Evolutionary conservation across 2,797 vertebrate genomes (phyloP).

Genomic region (Silurus lanzhouensis): DNA sequence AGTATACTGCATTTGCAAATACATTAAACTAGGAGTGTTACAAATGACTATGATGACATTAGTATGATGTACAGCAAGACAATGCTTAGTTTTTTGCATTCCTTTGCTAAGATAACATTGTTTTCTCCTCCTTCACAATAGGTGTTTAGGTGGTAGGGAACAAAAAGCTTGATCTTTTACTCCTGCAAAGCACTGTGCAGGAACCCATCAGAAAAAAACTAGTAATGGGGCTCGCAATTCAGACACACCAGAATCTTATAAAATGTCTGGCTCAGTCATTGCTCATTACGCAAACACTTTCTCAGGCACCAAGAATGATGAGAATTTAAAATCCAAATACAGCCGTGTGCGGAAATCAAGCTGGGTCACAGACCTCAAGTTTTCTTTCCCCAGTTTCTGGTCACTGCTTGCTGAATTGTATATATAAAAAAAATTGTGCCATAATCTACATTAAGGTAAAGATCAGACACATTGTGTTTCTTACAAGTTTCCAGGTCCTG

Average conservation of each 20-base stretch:
- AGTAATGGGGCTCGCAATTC: conserved; percentile 23
- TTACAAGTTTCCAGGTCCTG: background rate
- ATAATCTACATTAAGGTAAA: background rate
- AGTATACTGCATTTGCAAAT: conserved; percentile 11
- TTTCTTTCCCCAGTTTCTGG: background rate
- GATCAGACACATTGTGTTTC: background rate
- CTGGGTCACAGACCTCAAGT: conserved; percentile 33
- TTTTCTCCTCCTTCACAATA: background rate
- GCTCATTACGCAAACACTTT: conserved; percentile 53
- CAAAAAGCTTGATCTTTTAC: conserved; percentile 8
- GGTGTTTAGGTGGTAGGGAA: background rate
- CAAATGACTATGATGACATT: background rate
- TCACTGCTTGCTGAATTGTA: background rate
- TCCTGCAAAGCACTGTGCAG: conserved; percentile 8
- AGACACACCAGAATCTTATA: conserved; percentile 30
- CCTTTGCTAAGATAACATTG: background rate
- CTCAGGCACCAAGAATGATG: conserved; percentile 54
- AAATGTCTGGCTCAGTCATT: conserved; percentile 35
- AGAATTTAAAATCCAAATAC: conserved; percentile 53
- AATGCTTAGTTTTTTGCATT: background rate
- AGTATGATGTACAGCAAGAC: background rate
- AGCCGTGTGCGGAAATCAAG: conserved; percentile 37
- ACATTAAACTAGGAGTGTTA: conserved; percentile 10
- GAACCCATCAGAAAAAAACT: conserved; percentile 24
- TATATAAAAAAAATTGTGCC: too few relatives aligned